Evolutionary conservation across 1,140 invertebrate genomes (phyloP).

Genomic region (Trachymyrmex septentrionalis): DNA sequence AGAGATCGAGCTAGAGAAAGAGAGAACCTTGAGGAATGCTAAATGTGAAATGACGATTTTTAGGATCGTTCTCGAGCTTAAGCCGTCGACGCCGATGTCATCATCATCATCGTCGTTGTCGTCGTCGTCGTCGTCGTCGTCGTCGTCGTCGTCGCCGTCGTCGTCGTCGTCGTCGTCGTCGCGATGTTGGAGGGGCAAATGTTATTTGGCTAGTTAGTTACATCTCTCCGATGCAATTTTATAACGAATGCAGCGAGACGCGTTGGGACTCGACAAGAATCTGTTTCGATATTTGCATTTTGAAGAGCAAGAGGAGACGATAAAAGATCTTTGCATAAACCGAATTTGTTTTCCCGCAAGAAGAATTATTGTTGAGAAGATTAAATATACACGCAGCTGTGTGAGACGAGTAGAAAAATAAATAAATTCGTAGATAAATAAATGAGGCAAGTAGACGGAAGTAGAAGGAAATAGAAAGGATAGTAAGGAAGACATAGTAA

Average conservation of each 20-base stretch:
- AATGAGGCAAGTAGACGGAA: conserved; percentile 30
- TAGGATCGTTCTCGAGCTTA: conserved; percentile 50
- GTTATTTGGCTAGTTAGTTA: conserved; percentile 14
- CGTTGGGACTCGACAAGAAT: not conserved
- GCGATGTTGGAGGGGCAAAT: conserved; percentile 40
- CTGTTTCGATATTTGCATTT: conserved; percentile 34
- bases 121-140: not conserved
- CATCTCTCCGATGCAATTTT: not conserved
- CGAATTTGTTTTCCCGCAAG: conserved; percentile 3
- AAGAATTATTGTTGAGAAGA: not conserved
- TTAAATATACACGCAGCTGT: conserved; percentile 18
- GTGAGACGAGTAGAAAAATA: conserved; percentile 37
- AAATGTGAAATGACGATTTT: conserved; percentile 66
- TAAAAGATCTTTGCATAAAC: not conserved
- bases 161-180: not conserved
- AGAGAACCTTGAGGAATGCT: conserved; percentile 37
- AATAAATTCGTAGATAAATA: conserved; percentile 49
- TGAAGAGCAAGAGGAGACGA: conserved; percentile 1
- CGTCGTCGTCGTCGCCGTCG: not conserved
- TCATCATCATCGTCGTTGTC: conserved; percentile 9
- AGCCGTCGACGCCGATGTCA: conserved; percentile 32
- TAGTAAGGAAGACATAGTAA: conserved; percentile 1
- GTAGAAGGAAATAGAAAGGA: conserved; percentile 7
- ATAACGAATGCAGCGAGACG: conserved; percentile 13
- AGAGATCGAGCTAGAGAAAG: not conserved